A percentile compares a stretch with the other conserved stretches of the same genome.
Evolutionary conservation across 2,113 vertebrate genomes (phyloP).

Genomic region (Argyrosomus japonicus): DNA sequence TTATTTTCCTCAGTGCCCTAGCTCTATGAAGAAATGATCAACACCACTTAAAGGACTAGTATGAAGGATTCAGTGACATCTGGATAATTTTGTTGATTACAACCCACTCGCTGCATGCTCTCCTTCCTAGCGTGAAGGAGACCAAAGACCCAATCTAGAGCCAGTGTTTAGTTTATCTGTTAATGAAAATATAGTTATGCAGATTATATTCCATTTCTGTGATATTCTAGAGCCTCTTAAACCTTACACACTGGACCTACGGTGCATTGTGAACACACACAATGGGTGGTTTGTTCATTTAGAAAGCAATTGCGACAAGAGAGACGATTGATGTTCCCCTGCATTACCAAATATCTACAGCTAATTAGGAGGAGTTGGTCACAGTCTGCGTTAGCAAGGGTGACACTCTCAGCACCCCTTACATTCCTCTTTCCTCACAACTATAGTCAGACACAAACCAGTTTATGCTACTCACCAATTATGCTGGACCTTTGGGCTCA

Average conservation of each 20-base stretch:
- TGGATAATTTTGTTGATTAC: too few species aligned
- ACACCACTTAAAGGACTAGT: too few species aligned
- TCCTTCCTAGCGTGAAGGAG: too few species aligned
- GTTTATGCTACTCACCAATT: background rate
- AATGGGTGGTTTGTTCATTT: constrained; percentile 12
- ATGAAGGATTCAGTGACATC: too few species aligned
- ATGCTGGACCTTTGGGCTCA: background rate
- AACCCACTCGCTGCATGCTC: too few species aligned
- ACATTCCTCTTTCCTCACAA: background rate
- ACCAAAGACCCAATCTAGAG: too few species aligned
- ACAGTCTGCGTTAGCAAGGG: background rate
- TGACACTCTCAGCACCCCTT: background rate
- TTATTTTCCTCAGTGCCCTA: too few species aligned
- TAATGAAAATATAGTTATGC: too few species aligned
- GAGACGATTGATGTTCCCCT: background rate
- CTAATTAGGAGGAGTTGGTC: constrained; percentile 24
- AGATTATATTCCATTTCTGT: too few species aligned
- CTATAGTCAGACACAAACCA: background rate
- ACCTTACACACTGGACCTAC: background rate
- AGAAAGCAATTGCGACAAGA: constrained; percentile 3
- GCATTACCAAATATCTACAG: constrained; percentile 11
- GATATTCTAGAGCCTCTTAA: too few species aligned
- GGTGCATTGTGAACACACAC: background rate
- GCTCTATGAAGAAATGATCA: too few species aligned
- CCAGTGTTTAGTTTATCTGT: too few species aligned